Base-by-base conservation (phyloP, 1,140 invertebrate genomes). In the Lerema accius region DNA sequence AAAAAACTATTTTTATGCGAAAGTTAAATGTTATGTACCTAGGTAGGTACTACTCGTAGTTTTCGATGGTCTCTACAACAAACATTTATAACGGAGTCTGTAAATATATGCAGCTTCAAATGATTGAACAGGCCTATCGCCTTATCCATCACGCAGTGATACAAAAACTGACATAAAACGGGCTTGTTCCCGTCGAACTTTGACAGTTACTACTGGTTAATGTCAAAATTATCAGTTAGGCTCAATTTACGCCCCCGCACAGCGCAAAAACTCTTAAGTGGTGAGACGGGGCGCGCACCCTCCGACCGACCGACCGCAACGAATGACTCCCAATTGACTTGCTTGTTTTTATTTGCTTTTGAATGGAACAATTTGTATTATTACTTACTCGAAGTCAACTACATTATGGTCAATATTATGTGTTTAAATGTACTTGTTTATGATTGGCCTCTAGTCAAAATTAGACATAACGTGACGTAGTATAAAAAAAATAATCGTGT, bases 161-260 rank as follows among this genome's bases (percentile, higher is more conserved):
- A 69, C 61, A 70, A 82, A 75, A 83, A 76, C 71, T 83, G 82
- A 87, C 82, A 85, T 80, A 82, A 86, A 89, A 85, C 82, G 78
- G 67, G 40, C 50, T 59, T 51, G 67, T 74, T 80, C 74, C 76
- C 76, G 69, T 74, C 63, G 73, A 78, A 78, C 64, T 48, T 17
- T 80, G 84, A 87, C 84, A 82, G 83, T 78, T 85, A 82, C 79
- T 81, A 69, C 84, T 89, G 86, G 74, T 84, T 84, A 79, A 85
- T 78, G 86, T 89, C 86, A 87, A 84, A 87, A 87, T 89, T 89
- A 87, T 87, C 82, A 76, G 74, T 81, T 71, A 71, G 51, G 62
- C 56, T 71, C 82, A 88, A 87, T 86, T 87, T 84, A 84, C 76
- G 80, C 76, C 73, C 74, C 74, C 73, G 67, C 65, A 71, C 65